Evolutionary conservation across 2,888 invertebrate species (phyloP).

Genomic region (Drosophila robusta): DNA sequence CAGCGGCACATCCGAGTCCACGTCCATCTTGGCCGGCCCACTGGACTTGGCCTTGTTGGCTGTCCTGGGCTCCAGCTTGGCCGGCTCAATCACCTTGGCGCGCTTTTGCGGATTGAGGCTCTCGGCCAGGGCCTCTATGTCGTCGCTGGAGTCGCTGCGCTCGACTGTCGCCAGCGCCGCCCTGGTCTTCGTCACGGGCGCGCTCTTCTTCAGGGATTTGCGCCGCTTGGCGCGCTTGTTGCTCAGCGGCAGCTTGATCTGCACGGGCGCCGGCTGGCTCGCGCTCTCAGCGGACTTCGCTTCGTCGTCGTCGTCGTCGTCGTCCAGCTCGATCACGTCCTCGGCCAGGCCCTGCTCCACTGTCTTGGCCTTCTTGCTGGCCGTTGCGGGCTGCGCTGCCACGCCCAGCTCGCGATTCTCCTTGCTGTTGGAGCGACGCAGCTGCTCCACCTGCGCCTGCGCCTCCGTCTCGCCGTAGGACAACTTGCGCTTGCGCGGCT

Average conservation of each 20-base stretch:
- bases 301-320: constrained; percentile 1
- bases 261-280: constrained; percentile 38
- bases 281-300: constrained; percentile 2
- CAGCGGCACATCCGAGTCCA: constrained; percentile 7
- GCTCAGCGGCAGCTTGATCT: constrained; percentile 80
- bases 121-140: constrained; percentile 61
- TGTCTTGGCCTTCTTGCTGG: constrained; percentile 51
- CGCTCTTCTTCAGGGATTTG: constrained; percentile 52
- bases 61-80: not conserved
- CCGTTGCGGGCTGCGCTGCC: not conserved
- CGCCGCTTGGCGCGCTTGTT: constrained; percentile 74
- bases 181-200: not conserved
- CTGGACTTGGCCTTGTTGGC: too few species aligned
- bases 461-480: constrained; percentile 60
- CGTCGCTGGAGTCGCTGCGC: constrained; percentile 73
- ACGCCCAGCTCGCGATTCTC: constrained; percentile 46
- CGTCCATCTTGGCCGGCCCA: not conserved
- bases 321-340: constrained; percentile 40
- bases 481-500: constrained; percentile 80
- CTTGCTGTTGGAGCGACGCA: constrained; percentile 60
- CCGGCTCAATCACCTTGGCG: constrained; percentile 45
- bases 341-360: constrained; percentile 13
- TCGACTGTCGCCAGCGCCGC: not conserved
- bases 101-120: constrained; percentile 76
- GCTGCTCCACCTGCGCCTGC: constrained; percentile 24